Conservation (phyloP, 2,888 invertebrate species). For the Nomada fucata region DNA sequence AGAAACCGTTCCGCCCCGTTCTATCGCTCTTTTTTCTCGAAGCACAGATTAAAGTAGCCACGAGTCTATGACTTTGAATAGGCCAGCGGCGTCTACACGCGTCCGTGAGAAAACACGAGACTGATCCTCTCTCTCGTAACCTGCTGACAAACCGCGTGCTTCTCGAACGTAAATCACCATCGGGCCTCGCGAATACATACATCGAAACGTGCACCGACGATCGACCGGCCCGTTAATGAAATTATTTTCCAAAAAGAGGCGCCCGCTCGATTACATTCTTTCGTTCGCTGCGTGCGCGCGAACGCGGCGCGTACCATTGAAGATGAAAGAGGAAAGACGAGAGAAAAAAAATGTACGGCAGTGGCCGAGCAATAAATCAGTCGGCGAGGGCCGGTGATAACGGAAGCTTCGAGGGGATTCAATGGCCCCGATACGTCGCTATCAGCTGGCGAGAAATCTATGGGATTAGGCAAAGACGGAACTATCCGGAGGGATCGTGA, state of each 20-base stretch:
- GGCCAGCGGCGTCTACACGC: not conserved
- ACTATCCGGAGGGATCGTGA: slow-evolving; percentile 71
- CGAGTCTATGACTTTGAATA: not conserved
- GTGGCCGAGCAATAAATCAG: slow-evolving; percentile 59
- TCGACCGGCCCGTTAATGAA: not conserved
- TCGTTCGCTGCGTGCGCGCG: slow-evolving; percentile 15
- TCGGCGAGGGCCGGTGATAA: slow-evolving; percentile 61
- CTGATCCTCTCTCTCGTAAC: slow-evolving; percentile 15
- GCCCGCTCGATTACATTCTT: slow-evolving; percentile 23
- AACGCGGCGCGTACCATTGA: slow-evolving; percentile 21
- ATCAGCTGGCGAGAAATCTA: slow-evolving; percentile 61
- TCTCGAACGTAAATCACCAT: slow-evolving; percentile 45
- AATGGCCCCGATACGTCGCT: slow-evolving; percentile 66
- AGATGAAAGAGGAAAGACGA: slow-evolving; percentile 44
- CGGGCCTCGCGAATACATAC: not conserved
- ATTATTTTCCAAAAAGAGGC: slow-evolving; percentile 11
- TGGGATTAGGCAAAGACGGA: slow-evolving; percentile 74
- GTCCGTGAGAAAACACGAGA: slow-evolving; percentile 1
- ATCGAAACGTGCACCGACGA: not conserved
- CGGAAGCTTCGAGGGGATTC: slow-evolving; percentile 68
- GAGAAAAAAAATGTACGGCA: slow-evolving; percentile 27
- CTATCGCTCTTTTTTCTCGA: not conserved
- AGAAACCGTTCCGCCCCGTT: not conserved
- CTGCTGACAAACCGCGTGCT: slow-evolving; percentile 1
- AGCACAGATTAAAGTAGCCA: not conserved